Percentiles rank a stretch among this genome's conserved stretches.
phyloP scores from a whole-genome alignment of 1,140 invertebrate species.

The Eulimnadia texana region DNA sequence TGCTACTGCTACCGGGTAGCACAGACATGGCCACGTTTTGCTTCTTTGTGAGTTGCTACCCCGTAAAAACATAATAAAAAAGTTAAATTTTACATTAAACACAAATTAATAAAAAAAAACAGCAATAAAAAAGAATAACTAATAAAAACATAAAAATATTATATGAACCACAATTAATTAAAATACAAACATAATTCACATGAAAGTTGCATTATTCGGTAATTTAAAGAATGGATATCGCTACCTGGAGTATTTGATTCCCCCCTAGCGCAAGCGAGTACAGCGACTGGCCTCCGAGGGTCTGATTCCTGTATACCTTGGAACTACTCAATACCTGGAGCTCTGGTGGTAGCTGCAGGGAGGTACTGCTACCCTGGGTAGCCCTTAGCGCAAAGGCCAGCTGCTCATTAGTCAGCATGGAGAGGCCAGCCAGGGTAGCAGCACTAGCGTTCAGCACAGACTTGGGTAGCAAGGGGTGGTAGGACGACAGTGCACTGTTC shows the following conservation, averaged over 20 bases:
- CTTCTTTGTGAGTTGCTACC: neutral
- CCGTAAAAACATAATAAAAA: neutral
- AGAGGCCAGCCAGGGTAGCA: neutral
- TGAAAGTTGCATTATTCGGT: no score
- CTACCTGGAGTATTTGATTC: slow-evolving; percentile 23
- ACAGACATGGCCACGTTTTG: neutral
- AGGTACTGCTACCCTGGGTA: neutral
- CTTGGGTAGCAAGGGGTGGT: slow-evolving; percentile 38
- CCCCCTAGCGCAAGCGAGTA: slow-evolving; percentile 36
- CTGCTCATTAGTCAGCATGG: neutral
- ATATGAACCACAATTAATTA: neutral
- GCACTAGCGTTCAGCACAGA: slow-evolving; percentile 18
- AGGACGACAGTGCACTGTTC: neutral
- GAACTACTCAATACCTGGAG: neutral
- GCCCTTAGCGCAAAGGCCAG: neutral
- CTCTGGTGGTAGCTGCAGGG: neutral
- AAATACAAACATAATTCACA: neutral
- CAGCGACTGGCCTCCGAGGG: neutral
- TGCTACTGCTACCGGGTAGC: neutral
- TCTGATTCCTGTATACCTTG: no score
- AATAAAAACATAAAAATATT: neutral
- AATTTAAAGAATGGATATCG: no score
- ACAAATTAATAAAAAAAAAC: neutral
- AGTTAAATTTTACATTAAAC: no score
- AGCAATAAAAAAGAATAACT: neutral